Evolutionary conservation across 2,888 invertebrate species (phyloP).

Genomic region (Napeogenes sylphis): DNA sequence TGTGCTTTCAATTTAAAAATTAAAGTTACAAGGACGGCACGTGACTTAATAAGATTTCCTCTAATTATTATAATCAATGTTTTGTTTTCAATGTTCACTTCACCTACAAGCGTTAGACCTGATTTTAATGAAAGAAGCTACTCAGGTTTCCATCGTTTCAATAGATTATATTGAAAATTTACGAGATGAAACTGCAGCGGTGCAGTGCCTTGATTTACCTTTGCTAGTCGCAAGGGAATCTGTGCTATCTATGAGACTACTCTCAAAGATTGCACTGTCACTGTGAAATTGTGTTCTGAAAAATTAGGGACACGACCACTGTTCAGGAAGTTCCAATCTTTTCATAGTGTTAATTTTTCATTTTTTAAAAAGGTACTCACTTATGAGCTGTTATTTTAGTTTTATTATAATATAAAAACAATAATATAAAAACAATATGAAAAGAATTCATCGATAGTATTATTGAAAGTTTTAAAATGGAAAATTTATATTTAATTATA

Average conservation of each 20-base stretch:
- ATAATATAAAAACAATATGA: too few species aligned
- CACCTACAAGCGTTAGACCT: neutral
- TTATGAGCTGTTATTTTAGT: too few species aligned
- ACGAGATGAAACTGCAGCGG: constrained; percentile 44
- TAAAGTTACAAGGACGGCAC: too few species aligned
- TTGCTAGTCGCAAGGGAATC: constrained; percentile 38
- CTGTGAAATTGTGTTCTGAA: constrained; percentile 46
- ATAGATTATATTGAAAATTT: constrained; percentile 46
- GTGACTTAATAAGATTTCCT: too few species aligned
- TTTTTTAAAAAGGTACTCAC: too few species aligned
- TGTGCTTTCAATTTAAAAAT: too few species aligned
- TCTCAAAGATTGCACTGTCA: constrained; percentile 49
- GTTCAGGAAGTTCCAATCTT: constrained; percentile 11
- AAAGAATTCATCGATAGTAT: too few species aligned
- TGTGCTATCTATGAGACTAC: constrained; percentile 38
- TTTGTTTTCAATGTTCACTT: too few species aligned
- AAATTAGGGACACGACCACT: constrained; percentile 38
- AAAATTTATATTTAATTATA: too few species aligned
- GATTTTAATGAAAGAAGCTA: neutral
- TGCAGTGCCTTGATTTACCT: constrained; percentile 37
- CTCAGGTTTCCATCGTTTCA: neutral
- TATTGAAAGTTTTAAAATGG: too few species aligned
- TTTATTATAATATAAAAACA: too few species aligned
- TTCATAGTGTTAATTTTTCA: constrained; percentile 4
- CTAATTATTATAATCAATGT: too few species aligned